Evolutionary conservation across 2,113 vertebrate genomes (phyloP).

Genomic region (Heptranchias perlo): DNA sequence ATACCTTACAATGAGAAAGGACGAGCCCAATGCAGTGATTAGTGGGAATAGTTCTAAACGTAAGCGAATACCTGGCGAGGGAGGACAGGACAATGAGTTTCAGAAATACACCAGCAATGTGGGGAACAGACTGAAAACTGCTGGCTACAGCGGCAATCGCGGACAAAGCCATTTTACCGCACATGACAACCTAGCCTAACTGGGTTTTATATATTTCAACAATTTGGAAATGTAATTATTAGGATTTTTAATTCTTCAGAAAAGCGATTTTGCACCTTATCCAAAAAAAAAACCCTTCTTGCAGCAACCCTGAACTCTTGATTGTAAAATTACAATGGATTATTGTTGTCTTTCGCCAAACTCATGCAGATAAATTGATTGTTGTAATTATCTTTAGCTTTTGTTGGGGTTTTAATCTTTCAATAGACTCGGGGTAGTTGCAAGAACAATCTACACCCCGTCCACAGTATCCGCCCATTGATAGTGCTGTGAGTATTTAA

Average conservation of each 20-base stretch:
- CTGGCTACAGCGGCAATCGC: not conserved
- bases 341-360: not conserved
- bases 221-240: not conserved
- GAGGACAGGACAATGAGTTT: not conserved
- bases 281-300: not conserved
- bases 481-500: slow-evolving; percentile 58
- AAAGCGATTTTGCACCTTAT: not conserved
- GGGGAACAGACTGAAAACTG: not conserved
- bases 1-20: not conserved
- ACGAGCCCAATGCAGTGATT: not conserved
- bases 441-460: not conserved
- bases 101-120: not conserved
- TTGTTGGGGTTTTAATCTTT: not conserved
- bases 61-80: not conserved
- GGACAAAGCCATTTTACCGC: not conserved
- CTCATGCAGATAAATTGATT: not conserved
- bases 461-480: slow-evolving; percentile 44
- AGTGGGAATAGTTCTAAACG: not conserved
- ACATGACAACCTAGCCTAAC: not conserved
- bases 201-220: not conserved
- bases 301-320: not conserved
- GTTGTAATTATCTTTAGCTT: not conserved
- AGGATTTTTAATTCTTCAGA: no score
- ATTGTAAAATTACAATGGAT: not conserved
- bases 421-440: not conserved